A percentile compares a stretch with the other conserved stretches of the same genome.
Conservation (phyloP, 2,113 vertebrate species). For the Charadrius vociferus region DNA sequence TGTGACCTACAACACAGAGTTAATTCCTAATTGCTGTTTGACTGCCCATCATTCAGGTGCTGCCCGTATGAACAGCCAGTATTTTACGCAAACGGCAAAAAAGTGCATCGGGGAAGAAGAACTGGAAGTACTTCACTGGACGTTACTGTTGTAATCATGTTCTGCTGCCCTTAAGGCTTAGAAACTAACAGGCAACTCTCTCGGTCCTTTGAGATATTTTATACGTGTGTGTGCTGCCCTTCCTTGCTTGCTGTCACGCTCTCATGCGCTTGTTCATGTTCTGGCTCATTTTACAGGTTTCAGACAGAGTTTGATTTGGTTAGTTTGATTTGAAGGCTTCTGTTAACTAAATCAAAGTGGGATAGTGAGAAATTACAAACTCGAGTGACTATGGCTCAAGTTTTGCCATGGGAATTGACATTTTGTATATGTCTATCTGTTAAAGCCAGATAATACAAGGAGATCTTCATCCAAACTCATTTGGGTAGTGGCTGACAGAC, state of each 20-base stretch:
- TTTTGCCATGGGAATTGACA: background rate
- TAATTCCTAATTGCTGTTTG: background rate
- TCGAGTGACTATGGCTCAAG: background rate
- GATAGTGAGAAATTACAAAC: background rate
- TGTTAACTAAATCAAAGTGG: background rate
- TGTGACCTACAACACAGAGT: background rate
- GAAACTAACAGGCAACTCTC: background rate
- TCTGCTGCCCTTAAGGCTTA: background rate
- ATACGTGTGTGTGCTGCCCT: accelerated
- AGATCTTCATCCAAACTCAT: background rate
- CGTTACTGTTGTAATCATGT: background rate
- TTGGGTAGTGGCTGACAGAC: background rate
- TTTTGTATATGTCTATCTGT: background rate
- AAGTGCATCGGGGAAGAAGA: background rate
- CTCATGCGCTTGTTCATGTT: background rate
- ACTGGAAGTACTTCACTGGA: background rate
- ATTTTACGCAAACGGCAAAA: background rate
- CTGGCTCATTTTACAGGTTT: background rate
- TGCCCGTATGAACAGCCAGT: background rate
- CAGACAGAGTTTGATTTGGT: background rate
- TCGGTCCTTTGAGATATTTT: background rate
- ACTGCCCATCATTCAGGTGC: background rate
- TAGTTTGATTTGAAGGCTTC: background rate
- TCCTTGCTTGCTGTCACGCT: background rate
- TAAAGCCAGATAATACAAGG: background rate